These are phyloP conservation scores for Trochalopteron elliotii DNA, from an alignment of 2,113 vertebrate genomes.

Conservation along the genomic window DNA sequence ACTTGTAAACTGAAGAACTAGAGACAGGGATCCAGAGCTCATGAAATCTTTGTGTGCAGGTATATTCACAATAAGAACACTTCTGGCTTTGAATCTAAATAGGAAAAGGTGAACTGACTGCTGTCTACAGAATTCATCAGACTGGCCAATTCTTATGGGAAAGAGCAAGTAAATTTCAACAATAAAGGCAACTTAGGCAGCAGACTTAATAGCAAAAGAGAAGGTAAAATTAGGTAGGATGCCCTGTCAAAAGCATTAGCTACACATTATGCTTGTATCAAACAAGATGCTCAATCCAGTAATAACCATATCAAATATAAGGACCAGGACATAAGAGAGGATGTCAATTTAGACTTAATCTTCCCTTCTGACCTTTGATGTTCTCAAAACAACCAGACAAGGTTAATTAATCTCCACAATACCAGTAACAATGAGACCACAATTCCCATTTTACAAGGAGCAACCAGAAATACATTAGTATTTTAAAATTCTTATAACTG, in stretches of 20 bases:
- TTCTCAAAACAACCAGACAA: neutral
- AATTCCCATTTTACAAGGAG: neutral
- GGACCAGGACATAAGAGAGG: neutral
- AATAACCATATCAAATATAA: neutral
- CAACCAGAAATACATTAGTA: neutral
- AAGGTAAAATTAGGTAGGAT: neutral
- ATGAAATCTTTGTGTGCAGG: neutral
- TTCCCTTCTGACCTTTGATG: neutral
- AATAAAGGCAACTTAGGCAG: neutral
- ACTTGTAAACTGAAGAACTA: neutral
- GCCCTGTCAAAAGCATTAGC: neutral
- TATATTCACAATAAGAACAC: neutral
- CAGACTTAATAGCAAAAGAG: neutral
- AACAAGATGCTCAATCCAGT: neutral
- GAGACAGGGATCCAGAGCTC: neutral
- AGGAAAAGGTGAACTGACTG: neutral
- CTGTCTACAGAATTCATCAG: neutral
- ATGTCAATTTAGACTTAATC: neutral
- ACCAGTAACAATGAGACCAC: neutral
- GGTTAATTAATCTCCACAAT: neutral
- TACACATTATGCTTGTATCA: neutral
- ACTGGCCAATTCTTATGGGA: neutral
- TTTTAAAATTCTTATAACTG: neutral
- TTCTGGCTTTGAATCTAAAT: neutral
- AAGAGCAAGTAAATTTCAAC: neutral